These are phyloP conservation scores for Axea sp. DNA, from an alignment of 2,888 invertebrate genomes.

Conservation along the genomic window DNA sequence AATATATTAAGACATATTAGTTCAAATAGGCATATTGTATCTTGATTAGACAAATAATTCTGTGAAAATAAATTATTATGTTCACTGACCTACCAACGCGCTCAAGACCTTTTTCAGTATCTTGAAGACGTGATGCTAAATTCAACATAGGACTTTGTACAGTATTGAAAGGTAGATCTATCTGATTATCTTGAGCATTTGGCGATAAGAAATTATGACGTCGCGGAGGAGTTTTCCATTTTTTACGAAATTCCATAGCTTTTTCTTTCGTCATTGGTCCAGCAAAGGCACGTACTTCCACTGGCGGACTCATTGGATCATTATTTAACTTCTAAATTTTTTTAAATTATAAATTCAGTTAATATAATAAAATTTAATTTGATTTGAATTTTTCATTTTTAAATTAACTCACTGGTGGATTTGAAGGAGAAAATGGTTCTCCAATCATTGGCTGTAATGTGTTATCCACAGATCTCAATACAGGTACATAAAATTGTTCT, in stretches of 20 bases:
- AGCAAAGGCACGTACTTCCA: constrained; percentile 91
- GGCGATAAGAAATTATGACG: constrained; percentile 60
- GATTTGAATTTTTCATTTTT: background rate
- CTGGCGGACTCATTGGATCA: constrained; percentile 85
- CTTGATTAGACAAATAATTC: too few relatives aligned
- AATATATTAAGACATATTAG: background rate
- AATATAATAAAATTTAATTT: too few relatives aligned
- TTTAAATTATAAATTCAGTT: background rate
- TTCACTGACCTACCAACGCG: constrained; percentile 84
- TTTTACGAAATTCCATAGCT: constrained; percentile 86
- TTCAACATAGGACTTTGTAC: constrained; percentile 56
- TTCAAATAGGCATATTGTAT: too few relatives aligned
- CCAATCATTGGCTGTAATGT: constrained; percentile 88
- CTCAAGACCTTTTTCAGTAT: constrained; percentile 94
- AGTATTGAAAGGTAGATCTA: constrained; percentile 28
- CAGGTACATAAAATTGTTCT: constrained; percentile 92
- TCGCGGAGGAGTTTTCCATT: constrained; percentile 92
- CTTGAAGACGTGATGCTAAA: constrained; percentile 81
- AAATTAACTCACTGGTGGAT: constrained; percentile 83
- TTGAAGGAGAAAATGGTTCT: constrained; percentile 86
- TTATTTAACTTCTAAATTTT: constrained; percentile 81
- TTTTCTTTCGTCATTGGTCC: constrained; percentile 92
- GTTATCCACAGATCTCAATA: constrained; percentile 89
- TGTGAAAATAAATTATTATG: too few relatives aligned
- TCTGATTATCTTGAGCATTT: constrained; percentile 52